Base-by-base conservation (phyloP, 2,888 invertebrate genomes). In the Quadroppia sp. region DNA sequence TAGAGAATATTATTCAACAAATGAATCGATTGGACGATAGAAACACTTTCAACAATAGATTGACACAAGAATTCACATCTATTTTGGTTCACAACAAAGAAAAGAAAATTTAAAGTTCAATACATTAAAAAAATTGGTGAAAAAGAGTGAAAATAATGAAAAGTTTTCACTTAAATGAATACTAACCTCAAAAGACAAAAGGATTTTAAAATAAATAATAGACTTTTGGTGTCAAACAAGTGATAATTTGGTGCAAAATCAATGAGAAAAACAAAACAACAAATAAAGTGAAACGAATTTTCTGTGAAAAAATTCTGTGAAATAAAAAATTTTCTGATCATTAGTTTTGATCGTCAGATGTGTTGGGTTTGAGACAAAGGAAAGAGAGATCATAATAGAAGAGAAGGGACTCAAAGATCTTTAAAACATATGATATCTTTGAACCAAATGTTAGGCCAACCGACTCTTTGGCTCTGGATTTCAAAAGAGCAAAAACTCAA, bases 111-210 rank as follows among this genome's bases (percentile, higher is more conserved):
- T 36, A 4, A 36, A 7, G 4, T 36, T 36, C 36, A 7, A 36
- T 4, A 36, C 36, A 36, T 7, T 36, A 36, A 36, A 36, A 36
- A 36, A 36, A 36, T 36, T 7, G 36, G 4, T 7, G 36, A 36
- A 36, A 36, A 36, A 20, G 50, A 50, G 36, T 7, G 36, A 36
- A 36, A 11, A 50, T 6, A 50, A 20, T 50, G 50, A 50, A 50
- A 17, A 11, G 15, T n/a, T 50, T 50, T 50, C 50, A 50, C 50
- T 20, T 50, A 50, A 50, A 17, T 50, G 50, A 50, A 50, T 50
- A n/a, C n/a, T 50, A 50, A 50, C 50, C 20, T 50, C 50, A 50
- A 20, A 50, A n/a, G 50, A 50, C 50, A n/a, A 50, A 50, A 50
- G 20, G 20, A 50, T 9, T 9, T 13, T 40, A 6, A 40, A 45